phyloP scores from a whole-genome alignment of 2,888 invertebrate species.

The Athalia cordata region DNA sequence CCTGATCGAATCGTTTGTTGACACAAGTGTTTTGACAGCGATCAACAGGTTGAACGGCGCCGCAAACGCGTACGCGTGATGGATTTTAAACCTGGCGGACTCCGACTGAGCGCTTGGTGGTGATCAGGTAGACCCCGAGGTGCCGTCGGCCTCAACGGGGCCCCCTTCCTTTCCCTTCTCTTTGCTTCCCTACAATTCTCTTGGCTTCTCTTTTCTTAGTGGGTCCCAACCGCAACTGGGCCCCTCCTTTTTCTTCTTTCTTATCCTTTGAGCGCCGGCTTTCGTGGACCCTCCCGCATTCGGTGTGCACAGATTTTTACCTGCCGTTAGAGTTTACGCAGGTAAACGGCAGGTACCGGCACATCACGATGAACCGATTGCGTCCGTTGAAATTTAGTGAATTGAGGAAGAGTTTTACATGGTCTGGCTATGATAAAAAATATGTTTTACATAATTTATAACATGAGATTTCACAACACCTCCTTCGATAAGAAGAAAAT shows the following conservation, averaged over 20 bases:
- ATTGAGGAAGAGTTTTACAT: no score
- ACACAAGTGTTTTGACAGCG: constrained; percentile 45
- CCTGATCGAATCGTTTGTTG: constrained; percentile 2
- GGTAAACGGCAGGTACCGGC: constrained; percentile 2
- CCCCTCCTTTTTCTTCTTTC: background rate
- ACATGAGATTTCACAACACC: no score
- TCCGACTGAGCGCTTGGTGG: constrained; percentile 66
- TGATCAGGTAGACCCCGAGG: constrained; percentile 68
- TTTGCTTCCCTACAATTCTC: constrained; percentile 7
- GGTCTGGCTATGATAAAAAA: no score
- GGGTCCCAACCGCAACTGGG: background rate
- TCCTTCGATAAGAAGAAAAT: no score
- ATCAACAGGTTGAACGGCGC: constrained; percentile 25
- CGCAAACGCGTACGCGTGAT: constrained; percentile 52
- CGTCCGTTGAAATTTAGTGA: no score
- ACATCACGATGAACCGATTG: background rate
- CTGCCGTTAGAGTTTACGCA: background rate
- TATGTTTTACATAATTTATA: no score
- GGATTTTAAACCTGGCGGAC: constrained; percentile 71
- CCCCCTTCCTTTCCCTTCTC: constrained; percentile 33
- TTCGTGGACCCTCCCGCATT: no score
- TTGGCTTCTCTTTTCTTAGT: constrained; percentile 32
- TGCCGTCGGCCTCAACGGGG: constrained; percentile 50
- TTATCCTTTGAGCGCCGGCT: background rate
- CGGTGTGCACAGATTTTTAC: background rate